phyloP scores from a whole-genome alignment of 2,888 invertebrate species.

The Spisula solida region DNA sequence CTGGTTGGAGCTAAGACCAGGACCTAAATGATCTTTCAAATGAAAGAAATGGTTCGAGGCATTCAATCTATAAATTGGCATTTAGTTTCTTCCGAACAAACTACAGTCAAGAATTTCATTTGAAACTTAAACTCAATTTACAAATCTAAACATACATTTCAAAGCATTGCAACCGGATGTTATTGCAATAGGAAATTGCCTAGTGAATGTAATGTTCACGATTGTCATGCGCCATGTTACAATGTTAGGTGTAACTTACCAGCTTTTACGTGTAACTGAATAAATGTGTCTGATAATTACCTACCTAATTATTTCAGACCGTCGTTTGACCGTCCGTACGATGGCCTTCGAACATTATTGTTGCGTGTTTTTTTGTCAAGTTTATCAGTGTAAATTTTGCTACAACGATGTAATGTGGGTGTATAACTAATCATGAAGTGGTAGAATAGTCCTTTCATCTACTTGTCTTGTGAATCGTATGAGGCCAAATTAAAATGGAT shows the following conservation, averaged over 20 bases:
- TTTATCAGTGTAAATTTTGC: not conserved
- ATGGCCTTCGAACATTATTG: not conserved
- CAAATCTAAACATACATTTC: too few species aligned
- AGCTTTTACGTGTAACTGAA: not conserved
- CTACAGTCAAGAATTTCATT: too few species aligned
- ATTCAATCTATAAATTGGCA: too few species aligned
- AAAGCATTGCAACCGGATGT: too few species aligned
- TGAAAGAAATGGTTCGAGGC: too few species aligned
- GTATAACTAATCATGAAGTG: not conserved
- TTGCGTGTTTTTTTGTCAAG: not conserved
- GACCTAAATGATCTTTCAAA: too few species aligned
- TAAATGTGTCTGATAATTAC: not conserved
- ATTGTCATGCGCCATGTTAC: not conserved
- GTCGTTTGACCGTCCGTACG: not conserved
- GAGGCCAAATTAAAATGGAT: not conserved
- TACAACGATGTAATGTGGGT: constrained; percentile 4
- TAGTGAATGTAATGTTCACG: too few species aligned
- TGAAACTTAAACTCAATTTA: too few species aligned
- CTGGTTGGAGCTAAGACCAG: too few species aligned
- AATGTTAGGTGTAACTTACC: not conserved
- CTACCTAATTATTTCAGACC: not conserved
- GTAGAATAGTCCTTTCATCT: not conserved
- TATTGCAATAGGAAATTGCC: too few species aligned
- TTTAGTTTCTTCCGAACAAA: too few species aligned
- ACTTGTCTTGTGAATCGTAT: not conserved